Evolutionary conservation across 1,140 invertebrate genomes (phyloP).

Genomic region (Euglossa dilemma): DNA sequence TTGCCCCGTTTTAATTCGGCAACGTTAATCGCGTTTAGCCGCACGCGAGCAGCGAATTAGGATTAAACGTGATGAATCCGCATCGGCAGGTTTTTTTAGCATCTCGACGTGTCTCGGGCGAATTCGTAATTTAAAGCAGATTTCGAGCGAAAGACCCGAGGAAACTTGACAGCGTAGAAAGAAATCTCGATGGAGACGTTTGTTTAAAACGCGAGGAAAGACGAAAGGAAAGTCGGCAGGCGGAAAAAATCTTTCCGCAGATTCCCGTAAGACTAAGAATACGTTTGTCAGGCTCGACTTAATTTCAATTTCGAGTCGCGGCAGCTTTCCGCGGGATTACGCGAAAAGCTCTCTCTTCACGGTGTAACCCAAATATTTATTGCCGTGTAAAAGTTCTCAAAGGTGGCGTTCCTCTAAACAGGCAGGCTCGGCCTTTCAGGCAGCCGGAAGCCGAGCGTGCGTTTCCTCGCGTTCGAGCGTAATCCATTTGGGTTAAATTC

Average conservation of each 20-base stretch:
- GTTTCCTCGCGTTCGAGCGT: background rate
- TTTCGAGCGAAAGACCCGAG: too few species aligned
- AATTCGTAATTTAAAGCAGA: too few species aligned
- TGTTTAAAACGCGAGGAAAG: too few species aligned
- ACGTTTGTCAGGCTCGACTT: background rate
- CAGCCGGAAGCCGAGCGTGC: background rate
- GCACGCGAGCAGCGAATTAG: too few species aligned
- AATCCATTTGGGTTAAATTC: conserved; percentile 25
- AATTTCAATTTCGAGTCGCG: conserved; percentile 15
- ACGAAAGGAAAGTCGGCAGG: too few species aligned
- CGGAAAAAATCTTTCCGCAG: too few species aligned
- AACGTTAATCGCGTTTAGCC: too few species aligned
- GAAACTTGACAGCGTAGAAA: too few species aligned
- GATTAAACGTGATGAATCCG: too few species aligned
- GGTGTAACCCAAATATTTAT: conserved; percentile 19
- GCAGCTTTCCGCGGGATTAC: conserved; percentile 15
- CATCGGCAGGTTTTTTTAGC: too few species aligned
- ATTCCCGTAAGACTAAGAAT: background rate
- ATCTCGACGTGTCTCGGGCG: too few species aligned
- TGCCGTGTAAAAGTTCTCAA: background rate
- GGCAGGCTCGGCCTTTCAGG: background rate
- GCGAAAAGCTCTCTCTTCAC: conserved; percentile 13
- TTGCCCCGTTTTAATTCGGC: too few species aligned
- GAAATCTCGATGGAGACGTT: background rate
- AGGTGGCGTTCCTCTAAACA: background rate